Evolutionary conservation across 1,140 invertebrate species (phyloP), one percentile per base, ranked within the genome.

Genomic region (Mesaphorura yosii): DNA sequence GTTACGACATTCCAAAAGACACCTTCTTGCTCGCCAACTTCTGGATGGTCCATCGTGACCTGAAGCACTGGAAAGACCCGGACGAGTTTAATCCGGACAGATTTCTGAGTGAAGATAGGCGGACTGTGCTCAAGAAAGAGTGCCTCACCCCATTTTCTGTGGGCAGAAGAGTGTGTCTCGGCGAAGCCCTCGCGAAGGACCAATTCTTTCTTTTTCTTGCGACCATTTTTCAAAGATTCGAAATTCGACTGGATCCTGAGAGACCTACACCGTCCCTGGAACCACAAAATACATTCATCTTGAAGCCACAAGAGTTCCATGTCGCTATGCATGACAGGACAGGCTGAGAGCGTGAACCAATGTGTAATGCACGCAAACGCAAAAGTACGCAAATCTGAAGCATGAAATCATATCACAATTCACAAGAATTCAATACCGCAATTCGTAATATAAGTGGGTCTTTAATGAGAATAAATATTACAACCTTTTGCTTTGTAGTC

Each of bases 51-150:
- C 66, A 66, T 53, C 65, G 66, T 22, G 67, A 74, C 58, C 60
- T 66, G 20, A n/a, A 14, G 23, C 25, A 39, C 17, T 75, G 72
- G 60, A 64, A 65, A 2, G 63, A 73, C 7, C 73, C 73, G 4
- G 60, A 69, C 19, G 55, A 54, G 17, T 76, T 71, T 54, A 55
- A 63, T 25, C 73, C 74, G 2, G 70, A 73, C 42, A 41, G 40
- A 20, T 41, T 41, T 20, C 17, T 41, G 10, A 41, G 6, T 20
- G 15, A 7, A 20, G 40, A 41, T 41, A 17, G 40, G 40, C 6
- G 22, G 22, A 41, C 40, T 12, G 40, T 41, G 10, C 6, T 41
- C 10, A 10, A 20, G 10, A 15, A 41, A 17, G 40, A 41, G 22
- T 15, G 15, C 19, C 19, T 41, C 6, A 41, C 22, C 7, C 40